Evolutionary conservation across 2,797 vertebrate genomes (phyloP).

Genomic region (Poecile montanus): DNA sequence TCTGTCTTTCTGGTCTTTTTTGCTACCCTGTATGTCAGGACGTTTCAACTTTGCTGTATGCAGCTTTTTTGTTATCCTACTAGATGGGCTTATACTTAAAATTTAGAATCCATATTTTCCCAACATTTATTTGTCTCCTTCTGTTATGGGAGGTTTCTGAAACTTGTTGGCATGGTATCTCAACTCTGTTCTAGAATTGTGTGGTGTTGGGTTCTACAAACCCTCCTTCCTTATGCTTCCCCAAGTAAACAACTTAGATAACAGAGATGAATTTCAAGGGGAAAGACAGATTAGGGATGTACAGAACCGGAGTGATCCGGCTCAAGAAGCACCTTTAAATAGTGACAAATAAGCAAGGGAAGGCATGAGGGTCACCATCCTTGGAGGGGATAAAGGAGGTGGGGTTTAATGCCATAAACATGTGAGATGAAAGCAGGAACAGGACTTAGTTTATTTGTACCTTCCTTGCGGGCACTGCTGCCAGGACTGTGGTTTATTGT

Average conservation of each 20-base stretch:
- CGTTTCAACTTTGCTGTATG: not conserved
- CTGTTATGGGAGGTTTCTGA: not conserved
- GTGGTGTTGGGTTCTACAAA: not conserved
- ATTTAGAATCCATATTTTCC: not conserved
- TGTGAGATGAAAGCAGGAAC: not conserved
- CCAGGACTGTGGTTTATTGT: not conserved
- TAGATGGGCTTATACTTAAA: not conserved
- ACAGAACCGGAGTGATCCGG: not conserved
- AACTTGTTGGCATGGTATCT: not conserved
- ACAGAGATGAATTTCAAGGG: not conserved
- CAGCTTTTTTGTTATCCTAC: not conserved
- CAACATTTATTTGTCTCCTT: not conserved
- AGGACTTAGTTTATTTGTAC: not conserved
- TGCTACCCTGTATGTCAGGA: not conserved
- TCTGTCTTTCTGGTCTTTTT: not conserved
- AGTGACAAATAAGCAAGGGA: not conserved
- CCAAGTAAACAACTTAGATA: slow-evolving; percentile 24
- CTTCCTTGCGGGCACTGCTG: not conserved
- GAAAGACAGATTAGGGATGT: not conserved
- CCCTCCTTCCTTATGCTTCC: not conserved
- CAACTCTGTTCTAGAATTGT: not conserved
- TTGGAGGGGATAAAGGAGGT: not conserved
- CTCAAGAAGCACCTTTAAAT: slow-evolving; percentile 17
- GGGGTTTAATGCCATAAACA: not conserved
- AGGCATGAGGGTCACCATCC: not conserved